Percentiles rank a stretch among this genome's conserved stretches.
These are phyloP conservation scores for Poecilia gillii DNA, from an alignment of 2,797 vertebrate species.

Conservation along the genomic window DNA sequence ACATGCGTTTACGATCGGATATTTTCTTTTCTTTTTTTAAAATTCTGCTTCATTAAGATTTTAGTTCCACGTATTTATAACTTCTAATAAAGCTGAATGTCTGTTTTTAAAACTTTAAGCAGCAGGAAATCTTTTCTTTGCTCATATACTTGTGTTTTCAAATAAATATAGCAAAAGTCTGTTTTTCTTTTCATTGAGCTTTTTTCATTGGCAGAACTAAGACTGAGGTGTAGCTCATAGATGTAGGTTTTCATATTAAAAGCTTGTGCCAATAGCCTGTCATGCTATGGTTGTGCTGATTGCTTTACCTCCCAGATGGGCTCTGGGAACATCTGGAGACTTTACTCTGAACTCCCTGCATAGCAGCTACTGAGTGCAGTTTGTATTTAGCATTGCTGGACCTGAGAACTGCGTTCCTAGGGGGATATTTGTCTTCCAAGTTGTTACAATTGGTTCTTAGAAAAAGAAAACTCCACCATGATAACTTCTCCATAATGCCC, in stretches of 20 bases:
- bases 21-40: background rate
- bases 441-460: background rate
- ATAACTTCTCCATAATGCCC: background rate
- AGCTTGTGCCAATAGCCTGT: background rate
- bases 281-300: too few species aligned
- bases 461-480: background rate
- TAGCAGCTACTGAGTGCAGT: too few species aligned
- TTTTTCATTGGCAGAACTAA: too few species aligned
- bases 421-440: background rate
- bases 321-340: too few species aligned
- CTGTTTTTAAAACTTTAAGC: background rate
- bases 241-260: background rate
- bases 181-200: background rate
- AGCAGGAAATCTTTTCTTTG: background rate
- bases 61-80: too few species aligned
- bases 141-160: background rate
- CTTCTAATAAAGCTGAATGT: background rate
- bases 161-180: background rate
- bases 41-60: too few species aligned
- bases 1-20: background rate
- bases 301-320: too few species aligned
- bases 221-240: background rate
- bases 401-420: too few species aligned
- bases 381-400: too few species aligned
- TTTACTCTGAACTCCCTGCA: too few species aligned